A percentile compares a stretch with the other conserved stretches of the same genome.
These are phyloP conservation scores for Drosophila austrosaltans DNA, from an alignment of 2,888 invertebrate genomes.

Conservation along the genomic window DNA sequence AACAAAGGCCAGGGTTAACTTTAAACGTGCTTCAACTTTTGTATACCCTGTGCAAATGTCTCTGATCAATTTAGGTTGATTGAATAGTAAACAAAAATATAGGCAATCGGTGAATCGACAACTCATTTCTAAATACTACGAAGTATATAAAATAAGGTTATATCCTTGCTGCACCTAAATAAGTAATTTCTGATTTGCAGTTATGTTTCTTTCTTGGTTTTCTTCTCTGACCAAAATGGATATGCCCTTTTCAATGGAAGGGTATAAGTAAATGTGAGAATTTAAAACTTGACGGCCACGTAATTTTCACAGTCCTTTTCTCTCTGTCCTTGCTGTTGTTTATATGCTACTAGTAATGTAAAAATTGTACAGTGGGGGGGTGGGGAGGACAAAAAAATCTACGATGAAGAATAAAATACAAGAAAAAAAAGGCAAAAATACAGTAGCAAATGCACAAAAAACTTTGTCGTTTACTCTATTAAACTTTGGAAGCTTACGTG, in stretches of 20 bases:
- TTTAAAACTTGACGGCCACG: slow-evolving; percentile 74
- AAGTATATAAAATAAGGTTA: no score
- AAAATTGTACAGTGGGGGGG: background rate
- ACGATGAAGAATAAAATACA: slow-evolving; percentile 20
- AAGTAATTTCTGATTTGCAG: no score
- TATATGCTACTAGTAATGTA: slow-evolving; percentile 16
- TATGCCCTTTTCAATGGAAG: background rate
- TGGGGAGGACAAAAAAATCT: background rate
- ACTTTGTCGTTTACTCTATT: slow-evolving; percentile 81
- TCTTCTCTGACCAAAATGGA: no score
- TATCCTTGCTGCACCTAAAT: no score
- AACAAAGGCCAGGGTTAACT: no score
- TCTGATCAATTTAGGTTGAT: no score
- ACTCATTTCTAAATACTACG: no score
- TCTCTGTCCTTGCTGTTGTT: slow-evolving; percentile 35
- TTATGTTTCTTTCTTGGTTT: no score
- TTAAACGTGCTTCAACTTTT: background rate
- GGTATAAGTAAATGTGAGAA: slow-evolving; percentile 14
- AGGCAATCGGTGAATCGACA: no score
- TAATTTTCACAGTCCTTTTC: slow-evolving; percentile 54
- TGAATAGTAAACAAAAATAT: no score
- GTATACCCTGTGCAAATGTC: background rate
- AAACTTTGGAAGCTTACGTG: slow-evolving; percentile 81
- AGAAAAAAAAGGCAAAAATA: slow-evolving; percentile 49
- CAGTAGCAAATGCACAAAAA: slow-evolving; percentile 63